Evolutionary conservation across 2,888 invertebrate species (phyloP).

Genomic region (Heteropelma amictum): DNA sequence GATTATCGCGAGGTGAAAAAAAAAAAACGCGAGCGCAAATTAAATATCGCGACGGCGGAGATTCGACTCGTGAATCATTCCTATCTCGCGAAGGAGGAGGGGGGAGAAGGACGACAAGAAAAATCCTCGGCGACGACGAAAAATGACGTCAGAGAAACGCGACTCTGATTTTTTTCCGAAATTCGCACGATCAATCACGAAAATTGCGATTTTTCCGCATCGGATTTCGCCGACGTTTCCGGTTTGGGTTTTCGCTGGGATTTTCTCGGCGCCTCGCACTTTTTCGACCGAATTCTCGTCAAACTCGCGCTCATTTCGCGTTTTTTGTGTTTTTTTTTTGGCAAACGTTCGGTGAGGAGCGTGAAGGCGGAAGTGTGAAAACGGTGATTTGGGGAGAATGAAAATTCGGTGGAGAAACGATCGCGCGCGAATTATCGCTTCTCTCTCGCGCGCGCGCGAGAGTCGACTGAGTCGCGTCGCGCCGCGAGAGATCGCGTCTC

Average conservation of each 20-base stretch:
- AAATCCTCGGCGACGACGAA: no score
- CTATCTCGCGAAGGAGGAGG: no score
- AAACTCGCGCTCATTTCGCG: slow-evolving; percentile 12
- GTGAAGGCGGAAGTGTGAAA: not conserved
- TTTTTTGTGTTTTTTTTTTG: not conserved
- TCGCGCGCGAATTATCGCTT: slow-evolving; percentile 28
- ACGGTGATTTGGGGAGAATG: not conserved
- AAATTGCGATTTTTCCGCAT: no score
- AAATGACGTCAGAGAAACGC: no score
- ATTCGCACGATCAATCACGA: no score
- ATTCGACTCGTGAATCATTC: no score
- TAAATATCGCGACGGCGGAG: no score
- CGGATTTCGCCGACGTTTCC: no score
- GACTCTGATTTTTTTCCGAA: no score
- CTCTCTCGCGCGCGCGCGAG: slow-evolving; percentile 48
- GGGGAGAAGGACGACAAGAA: no score
- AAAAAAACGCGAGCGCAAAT: no score
- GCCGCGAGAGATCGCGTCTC: slow-evolving; percentile 45
- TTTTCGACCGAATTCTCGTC: not conserved
- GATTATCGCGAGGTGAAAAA: no score
- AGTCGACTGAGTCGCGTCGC: slow-evolving; percentile 53
- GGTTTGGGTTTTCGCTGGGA: not conserved
- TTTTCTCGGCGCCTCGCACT: slow-evolving; percentile 1
- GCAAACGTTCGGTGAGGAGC: not conserved
- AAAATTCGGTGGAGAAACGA: not conserved